A percentile compares a stretch with the other conserved stretches of the same genome.
These are phyloP conservation scores for Eidolon helvum DNA, from an alignment of 2,113 vertebrate species.

Conservation along the genomic window DNA sequence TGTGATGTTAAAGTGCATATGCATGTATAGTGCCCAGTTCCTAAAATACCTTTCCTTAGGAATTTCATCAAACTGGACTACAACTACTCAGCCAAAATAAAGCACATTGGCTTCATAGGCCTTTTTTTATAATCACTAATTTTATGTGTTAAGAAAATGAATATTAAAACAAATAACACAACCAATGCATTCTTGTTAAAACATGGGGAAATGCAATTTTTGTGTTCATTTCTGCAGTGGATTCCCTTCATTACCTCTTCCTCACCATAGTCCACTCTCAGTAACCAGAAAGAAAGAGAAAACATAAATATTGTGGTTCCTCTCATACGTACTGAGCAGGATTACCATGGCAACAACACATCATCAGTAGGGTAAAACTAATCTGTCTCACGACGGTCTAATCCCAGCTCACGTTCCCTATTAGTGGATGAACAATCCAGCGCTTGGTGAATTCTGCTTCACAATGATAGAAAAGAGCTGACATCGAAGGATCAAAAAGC, in stretches of 20 bases:
- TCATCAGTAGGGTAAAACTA: too few relatives aligned
- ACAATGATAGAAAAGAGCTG: background rate
- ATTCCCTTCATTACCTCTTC: background rate
- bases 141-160: slow-evolving; percentile 55
- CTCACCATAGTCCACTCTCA: background rate
- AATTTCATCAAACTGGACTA: slow-evolving; percentile 51
- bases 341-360: too few relatives aligned
- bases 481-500: background rate
- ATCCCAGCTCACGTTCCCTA: too few relatives aligned
- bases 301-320: background rate
- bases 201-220: background rate
- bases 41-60: slow-evolving; percentile 21
- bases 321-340: too few relatives aligned
- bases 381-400: too few relatives aligned
- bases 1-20: background rate
- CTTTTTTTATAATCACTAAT: slow-evolving; percentile 36
- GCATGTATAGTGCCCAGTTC: background rate
- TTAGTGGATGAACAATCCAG: background rate
- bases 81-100: slow-evolving; percentile 7
- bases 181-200: background rate
- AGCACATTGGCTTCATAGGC: slow-evolving; percentile 2
- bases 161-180: background rate
- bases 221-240: background rate
- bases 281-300: background rate
- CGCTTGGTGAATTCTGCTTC: background rate